Percentiles rank a stretch among this genome's conserved stretches.
phyloP scores from a whole-genome alignment of 2,113 vertebrate genomes.

The Lepus timidus region DNA sequence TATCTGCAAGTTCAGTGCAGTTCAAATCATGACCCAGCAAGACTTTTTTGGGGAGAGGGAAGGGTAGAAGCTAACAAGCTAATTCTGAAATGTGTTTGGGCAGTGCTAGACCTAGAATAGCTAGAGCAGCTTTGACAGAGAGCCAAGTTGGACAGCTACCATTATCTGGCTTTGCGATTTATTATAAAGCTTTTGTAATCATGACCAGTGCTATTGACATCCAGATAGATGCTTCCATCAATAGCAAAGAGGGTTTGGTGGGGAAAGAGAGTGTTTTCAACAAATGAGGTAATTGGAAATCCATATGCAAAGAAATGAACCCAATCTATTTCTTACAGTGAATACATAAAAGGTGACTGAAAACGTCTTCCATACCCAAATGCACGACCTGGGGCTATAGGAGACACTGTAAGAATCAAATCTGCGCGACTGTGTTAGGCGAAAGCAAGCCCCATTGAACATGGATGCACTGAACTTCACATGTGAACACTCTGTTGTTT shows the following conservation, averaged over 20 bases:
- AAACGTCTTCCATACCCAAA: background rate
- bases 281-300: background rate
- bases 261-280: background rate
- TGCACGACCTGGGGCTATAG: background rate
- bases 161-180: background rate
- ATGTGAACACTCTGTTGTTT: background rate
- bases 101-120: background rate
- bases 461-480: background rate
- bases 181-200: background rate
- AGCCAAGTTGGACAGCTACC: background rate
- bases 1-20: background rate
- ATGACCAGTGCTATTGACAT: background rate
- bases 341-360: background rate
- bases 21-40: background rate
- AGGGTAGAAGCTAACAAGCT: background rate
- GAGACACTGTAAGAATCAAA: background rate
- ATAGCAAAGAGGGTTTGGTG: background rate
- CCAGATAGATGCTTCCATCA: background rate
- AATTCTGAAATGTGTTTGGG: constrained; percentile 13
- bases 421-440: background rate
- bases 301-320: background rate
- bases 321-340: background rate
- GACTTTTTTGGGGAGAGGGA: too few species aligned
- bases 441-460: background rate
- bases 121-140: background rate